Conservation (phyloP, 2,113 vertebrate species). For the Chinchilla lanigera region DNA sequence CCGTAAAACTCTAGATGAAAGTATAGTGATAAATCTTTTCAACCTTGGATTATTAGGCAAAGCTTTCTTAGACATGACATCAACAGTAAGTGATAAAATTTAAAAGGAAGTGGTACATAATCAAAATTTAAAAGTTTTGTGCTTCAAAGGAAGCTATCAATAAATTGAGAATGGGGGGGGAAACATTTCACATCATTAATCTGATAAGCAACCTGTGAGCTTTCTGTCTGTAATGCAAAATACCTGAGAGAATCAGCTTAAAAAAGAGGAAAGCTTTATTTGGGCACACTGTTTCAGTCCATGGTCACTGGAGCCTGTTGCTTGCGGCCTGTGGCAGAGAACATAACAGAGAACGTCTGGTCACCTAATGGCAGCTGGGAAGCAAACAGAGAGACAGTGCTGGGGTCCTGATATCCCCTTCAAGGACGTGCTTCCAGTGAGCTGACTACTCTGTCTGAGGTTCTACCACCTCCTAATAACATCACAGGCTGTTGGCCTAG, state of each 20-base stretch:
- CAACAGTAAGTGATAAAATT: conserved; percentile 13
- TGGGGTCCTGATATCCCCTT: neutral
- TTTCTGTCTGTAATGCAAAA: neutral
- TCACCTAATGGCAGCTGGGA: neutral
- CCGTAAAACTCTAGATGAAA: neutral
- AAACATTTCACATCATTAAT: neutral
- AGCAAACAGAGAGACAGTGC: neutral
- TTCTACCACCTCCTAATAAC: neutral
- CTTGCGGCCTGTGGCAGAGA: neutral
- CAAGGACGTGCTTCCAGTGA: neutral
- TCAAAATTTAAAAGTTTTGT: neutral
- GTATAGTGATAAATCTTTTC: neutral
- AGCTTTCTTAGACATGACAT: neutral
- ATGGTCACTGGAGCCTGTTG: neutral
- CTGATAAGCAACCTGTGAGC: neutral
- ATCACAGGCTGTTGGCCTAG: neutral
- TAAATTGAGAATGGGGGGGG: neutral
- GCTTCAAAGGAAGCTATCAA: neutral
- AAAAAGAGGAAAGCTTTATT: neutral
- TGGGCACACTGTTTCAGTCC: neutral
- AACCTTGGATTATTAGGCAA: neutral
- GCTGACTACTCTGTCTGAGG: neutral
- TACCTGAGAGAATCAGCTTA: neutral
- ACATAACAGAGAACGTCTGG: neutral
- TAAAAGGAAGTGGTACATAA: neutral